A percentile compares a stretch with the other conserved stretches of the same genome.
Evolutionary conservation across 2,888 invertebrate species (phyloP).

Genomic region (Oscheius sp.): DNA sequence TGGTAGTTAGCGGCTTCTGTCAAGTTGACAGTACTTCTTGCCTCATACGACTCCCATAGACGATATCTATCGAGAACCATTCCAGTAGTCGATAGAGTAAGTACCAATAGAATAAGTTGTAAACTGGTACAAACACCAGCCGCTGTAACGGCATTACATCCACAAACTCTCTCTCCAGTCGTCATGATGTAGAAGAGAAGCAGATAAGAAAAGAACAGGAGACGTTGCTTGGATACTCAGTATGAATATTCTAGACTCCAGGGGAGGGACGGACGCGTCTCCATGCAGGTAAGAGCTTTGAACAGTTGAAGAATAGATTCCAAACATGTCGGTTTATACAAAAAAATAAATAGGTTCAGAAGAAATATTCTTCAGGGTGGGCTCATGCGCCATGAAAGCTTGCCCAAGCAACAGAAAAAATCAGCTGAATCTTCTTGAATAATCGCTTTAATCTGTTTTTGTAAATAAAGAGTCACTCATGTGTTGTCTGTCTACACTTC

Average conservation of each 20-base stretch:
- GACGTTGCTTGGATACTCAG: background rate
- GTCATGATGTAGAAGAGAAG: slow-evolving; percentile 32
- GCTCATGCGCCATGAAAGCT: too few species aligned
- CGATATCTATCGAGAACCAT: slow-evolving; percentile 56
- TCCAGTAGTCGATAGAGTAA: slow-evolving; percentile 50
- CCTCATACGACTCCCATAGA: slow-evolving; percentile 46
- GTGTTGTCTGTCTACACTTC: too few species aligned
- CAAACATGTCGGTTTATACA: too few species aligned
- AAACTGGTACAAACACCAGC: slow-evolving; percentile 58
- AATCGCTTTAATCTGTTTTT: too few species aligned
- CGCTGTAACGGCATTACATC: slow-evolving; percentile 60
- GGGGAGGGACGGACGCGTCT: background rate
- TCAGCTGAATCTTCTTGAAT: too few species aligned
- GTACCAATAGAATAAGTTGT: slow-evolving; percentile 50
- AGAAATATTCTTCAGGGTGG: too few species aligned
- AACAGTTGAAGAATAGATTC: background rate
- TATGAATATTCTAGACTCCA: background rate
- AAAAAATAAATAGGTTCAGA: too few species aligned
- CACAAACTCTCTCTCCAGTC: slow-evolving; percentile 60
- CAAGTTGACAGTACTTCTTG: slow-evolving; percentile 41
- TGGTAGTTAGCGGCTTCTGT: slow-evolving; percentile 45
- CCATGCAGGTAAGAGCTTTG: slow-evolving; percentile 1
- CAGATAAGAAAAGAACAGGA: background rate
- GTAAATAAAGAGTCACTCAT: too few species aligned
- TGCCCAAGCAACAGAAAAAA: too few species aligned